Evolutionary conservation across 1,140 invertebrate genomes (phyloP), one percentile per base, ranked within the genome.

Genomic region (Drepana arcuata): DNA sequence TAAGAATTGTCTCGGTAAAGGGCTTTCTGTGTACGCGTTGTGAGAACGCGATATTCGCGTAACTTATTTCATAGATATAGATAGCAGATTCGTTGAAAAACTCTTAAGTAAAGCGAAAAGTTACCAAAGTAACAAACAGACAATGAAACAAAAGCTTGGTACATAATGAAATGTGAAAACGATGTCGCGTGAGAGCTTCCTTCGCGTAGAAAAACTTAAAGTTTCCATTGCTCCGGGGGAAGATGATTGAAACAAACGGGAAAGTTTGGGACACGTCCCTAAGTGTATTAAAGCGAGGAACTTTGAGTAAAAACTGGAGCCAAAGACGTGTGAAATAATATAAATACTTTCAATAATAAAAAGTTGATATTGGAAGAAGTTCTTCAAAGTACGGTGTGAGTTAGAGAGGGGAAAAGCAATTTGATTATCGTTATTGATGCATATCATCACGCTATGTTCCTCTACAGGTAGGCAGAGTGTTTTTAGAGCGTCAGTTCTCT

Each of bases 271-370:
- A 55, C 65, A 71, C 70, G 70, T 74, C 55, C 59, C 67, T 77
- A 79, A 79, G 74, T 79, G 71, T 79, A 79, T 80, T 80, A 77
- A 75, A 69, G 64, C 53, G 60, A 41, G 35, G 46, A 72, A 77
- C 62, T 77, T 77, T 48, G 32, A 21, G 50, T 50, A 68, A 70
- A 77, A 72, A 45, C 27, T 66, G 50, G 55, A 60, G 65, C 66
- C 69, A 69, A 73, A 67, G 53, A 68, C n/a, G n/a, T n/a, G n/a
- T n/a, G 56, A 77, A 72, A 81, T 81, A 81, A 81, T 74, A 81
- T 78, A 78, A 74, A 74, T 81, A 78, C 70, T 75, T 75, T 71
- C 62, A 71, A 77, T 80, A 71, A 77, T 73, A 75, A 77, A 80
- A 80, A 80, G 58, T 75, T 74, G 54, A 62, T 68, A 68, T 74